Conservation (phyloP, 2,113 vertebrate genomes). For the Romanogobio albipinnatus region DNA sequence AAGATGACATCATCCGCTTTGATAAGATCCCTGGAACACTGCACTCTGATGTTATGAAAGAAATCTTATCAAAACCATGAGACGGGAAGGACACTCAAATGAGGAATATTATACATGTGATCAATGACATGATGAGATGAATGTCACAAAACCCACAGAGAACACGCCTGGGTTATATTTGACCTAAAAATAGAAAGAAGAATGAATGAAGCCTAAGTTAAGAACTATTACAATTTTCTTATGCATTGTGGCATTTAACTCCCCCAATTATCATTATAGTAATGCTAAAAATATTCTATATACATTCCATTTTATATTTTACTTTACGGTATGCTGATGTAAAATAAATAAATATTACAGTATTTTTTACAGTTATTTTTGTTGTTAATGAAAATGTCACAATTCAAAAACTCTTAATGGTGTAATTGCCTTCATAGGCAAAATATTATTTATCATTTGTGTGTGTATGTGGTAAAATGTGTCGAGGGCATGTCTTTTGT, state of each 20-base stretch:
- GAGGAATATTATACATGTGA: not conserved
- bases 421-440: not conserved
- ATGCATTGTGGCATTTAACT: not conserved
- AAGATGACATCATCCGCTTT: constrained; percentile 2
- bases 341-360: not conserved
- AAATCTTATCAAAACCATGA: constrained; percentile 4
- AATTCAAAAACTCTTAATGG: not conserved
- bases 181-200: not conserved
- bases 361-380: too few relatives aligned
- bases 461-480: not conserved
- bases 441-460: not conserved
- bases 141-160: not conserved
- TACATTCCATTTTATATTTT: too few relatives aligned
- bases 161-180: not conserved
- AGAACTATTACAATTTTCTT: not conserved
- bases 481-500: not conserved
- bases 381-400: not conserved
- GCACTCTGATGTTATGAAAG: not conserved
- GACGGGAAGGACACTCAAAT: not conserved
- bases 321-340: not conserved
- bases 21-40: constrained; percentile 3
- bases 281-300: too few relatives aligned
- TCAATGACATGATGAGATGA: not conserved
- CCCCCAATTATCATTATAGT: too few relatives aligned
- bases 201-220: not conserved